phyloP scores from a whole-genome alignment of 1,140 invertebrate species.

The Vanessa tameamea region DNA sequence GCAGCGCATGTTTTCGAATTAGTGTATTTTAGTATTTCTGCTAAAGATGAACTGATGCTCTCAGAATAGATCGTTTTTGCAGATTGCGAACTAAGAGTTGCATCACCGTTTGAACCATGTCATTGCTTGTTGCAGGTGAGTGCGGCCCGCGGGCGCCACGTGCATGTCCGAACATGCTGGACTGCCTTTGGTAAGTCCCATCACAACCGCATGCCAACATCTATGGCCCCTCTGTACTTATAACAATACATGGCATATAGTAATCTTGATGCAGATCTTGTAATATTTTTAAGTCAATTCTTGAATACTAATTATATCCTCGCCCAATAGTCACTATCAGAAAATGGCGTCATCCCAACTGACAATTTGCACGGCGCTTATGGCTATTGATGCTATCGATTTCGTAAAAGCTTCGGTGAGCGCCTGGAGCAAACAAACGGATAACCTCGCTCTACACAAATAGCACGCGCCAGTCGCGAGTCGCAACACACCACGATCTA shows the following conservation, averaged over 20 bases:
- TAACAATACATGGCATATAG: not conserved
- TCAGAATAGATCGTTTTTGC: not conserved
- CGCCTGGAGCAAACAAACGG: not conserved
- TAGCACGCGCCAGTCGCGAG: not conserved
- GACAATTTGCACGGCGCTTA: conserved; percentile 11
- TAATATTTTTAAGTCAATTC: not conserved
- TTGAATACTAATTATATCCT: not conserved
- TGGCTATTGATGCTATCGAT: conserved; percentile 16
- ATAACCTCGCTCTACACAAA: conserved; percentile 1
- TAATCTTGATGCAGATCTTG: not conserved
- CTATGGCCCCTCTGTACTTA: not conserved
- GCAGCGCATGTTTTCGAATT: not conserved
- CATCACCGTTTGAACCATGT: not conserved
- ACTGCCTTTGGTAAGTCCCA: conserved; percentile 71
- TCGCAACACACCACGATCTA: not conserved
- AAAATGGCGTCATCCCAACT: conserved; percentile 9
- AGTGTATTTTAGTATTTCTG: not conserved
- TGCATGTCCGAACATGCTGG: conserved; percentile 66
- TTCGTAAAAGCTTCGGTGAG: conserved; percentile 1
- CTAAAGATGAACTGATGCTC: not conserved
- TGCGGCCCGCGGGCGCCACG: conserved; percentile 53
- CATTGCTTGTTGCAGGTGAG: conserved; percentile 71
- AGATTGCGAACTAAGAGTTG: not conserved
- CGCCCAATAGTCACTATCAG: not conserved
- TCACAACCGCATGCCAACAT: not conserved